Conservation (phyloP, 2,888 invertebrate genomes). For the Stegana nigrithorax region DNA sequence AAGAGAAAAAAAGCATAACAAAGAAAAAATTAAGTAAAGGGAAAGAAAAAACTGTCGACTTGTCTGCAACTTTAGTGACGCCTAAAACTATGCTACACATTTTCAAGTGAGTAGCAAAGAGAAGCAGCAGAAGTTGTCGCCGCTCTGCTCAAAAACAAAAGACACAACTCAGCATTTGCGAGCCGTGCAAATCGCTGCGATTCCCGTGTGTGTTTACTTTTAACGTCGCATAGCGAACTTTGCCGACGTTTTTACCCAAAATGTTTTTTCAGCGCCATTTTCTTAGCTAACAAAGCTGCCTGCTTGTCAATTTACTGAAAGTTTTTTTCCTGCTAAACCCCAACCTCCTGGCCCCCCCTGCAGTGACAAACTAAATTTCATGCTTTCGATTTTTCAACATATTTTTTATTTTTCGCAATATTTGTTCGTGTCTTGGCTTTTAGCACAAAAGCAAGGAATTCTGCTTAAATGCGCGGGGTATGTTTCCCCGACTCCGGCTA, state of each 20-base stretch:
- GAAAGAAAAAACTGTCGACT: constrained; percentile 1
- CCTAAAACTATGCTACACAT: constrained; percentile 12
- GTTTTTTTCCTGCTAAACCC: no score
- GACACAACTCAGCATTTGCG: constrained; percentile 1
- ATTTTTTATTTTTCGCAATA: no score
- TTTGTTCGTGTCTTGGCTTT: constrained; percentile 6
- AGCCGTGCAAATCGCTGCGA: not conserved
- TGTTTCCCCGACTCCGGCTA: no score
- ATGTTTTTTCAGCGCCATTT: not conserved
- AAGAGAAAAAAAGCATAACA: no score
- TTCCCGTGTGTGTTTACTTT: constrained; percentile 13
- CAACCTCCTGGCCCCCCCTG: no score
- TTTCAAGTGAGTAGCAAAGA: not conserved
- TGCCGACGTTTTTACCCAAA: constrained; percentile 3
- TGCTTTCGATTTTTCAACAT: no score
- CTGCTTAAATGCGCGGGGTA: no score
- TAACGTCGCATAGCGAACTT: constrained; percentile 2
- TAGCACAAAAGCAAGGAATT: no score
- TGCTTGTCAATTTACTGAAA: not conserved
- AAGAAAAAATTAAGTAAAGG: not conserved
- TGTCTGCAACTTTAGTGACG: constrained; percentile 17
- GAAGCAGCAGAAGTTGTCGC: not conserved
- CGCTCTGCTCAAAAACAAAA: constrained; percentile 9
- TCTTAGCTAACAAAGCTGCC: not conserved
- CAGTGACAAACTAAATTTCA: no score